Evolutionary conservation across 2,113 vertebrate species (phyloP).

Genomic region (Mixornis gularis): DNA sequence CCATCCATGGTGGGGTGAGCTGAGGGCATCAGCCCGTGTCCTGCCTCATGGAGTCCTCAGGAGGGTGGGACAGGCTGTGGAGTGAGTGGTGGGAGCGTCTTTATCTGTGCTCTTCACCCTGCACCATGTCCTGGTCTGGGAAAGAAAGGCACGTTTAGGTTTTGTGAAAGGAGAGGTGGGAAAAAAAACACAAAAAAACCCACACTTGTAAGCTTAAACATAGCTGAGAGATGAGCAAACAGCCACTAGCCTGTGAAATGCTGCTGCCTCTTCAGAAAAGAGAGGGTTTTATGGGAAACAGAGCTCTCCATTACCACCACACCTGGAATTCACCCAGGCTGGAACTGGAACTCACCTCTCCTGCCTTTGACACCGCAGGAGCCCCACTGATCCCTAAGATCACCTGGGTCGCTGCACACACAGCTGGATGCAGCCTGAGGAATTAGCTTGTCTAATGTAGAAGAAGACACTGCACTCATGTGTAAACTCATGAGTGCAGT

Average conservation of each 20-base stretch:
- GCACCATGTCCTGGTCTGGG: conserved; percentile 54
- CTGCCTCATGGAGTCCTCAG: conserved; percentile 32
- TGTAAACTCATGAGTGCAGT: not conserved
- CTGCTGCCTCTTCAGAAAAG: not conserved
- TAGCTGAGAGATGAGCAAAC: not conserved
- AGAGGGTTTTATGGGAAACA: not conserved
- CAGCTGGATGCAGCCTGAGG: not conserved
- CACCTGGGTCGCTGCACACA: accelerated
- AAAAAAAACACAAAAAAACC: accelerated
- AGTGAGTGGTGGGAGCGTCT: not conserved
- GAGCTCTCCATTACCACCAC: not conserved
- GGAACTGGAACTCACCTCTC: not conserved
- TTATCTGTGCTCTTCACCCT: conserved; percentile 58
- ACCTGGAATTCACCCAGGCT: not conserved
- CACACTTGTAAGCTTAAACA: not conserved
- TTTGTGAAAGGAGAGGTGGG: not conserved
- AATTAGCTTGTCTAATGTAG: not conserved
- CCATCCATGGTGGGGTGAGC: conserved; percentile 71
- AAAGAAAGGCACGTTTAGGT: not conserved
- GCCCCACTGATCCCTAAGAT: accelerated
- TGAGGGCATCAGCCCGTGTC: conserved; percentile 66
- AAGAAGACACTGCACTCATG: not conserved
- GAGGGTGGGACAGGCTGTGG: not conserved
- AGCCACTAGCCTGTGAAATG: not conserved
- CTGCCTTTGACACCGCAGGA: accelerated